phyloP scores from a whole-genome alignment of 2,797 vertebrate genomes.

The Danio kyathit region DNA sequence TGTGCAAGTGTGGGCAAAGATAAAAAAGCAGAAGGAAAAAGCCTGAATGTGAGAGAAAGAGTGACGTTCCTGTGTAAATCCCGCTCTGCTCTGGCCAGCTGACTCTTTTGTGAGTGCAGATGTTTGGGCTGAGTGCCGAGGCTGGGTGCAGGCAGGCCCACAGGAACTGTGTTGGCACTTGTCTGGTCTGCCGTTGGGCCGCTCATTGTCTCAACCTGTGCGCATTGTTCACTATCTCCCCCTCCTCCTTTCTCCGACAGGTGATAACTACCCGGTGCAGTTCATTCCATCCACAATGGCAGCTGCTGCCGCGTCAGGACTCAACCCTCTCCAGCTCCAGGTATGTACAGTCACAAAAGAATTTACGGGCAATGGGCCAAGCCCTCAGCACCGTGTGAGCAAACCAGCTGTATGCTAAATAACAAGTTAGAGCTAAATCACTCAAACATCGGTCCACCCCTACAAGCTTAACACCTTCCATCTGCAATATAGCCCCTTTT shows the following conservation, averaged over 20 bases:
- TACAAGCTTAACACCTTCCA: constrained; percentile 91
- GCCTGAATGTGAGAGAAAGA: constrained; percentile 13
- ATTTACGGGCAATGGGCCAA: constrained; percentile 87
- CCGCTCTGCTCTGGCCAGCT: constrained; percentile 83
- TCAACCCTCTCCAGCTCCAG: constrained; percentile 99
- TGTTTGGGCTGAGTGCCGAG: constrained; percentile 90
- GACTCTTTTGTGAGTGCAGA: constrained; percentile 95
- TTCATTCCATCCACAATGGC: constrained; percentile 99
- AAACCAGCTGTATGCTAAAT: constrained; percentile 97
- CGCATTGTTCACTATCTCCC: constrained; percentile 87
- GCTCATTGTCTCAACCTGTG: constrained; percentile 98
- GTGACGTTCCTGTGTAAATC: constrained; percentile 80
- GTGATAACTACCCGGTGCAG: constrained; percentile 99
- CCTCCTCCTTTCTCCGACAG: constrained; percentile 80
- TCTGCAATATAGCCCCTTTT: constrained; percentile 79
- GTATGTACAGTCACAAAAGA: constrained; percentile 93
- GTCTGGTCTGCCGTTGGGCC: constrained; percentile 83
- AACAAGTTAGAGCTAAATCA: constrained; percentile 92
- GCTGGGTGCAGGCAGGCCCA: constrained; percentile 79
- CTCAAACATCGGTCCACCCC: constrained; percentile 80
- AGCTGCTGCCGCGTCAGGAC: constrained; percentile 97
- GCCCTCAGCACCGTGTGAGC: constrained; percentile 85
- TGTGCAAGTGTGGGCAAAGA: constrained; percentile 33
- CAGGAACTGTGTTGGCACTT: constrained; percentile 90
- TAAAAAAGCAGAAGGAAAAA: constrained; percentile 23